Conservation (phyloP, 1,140 invertebrate species). For the Caenorhabditis inopinata region DNA sequence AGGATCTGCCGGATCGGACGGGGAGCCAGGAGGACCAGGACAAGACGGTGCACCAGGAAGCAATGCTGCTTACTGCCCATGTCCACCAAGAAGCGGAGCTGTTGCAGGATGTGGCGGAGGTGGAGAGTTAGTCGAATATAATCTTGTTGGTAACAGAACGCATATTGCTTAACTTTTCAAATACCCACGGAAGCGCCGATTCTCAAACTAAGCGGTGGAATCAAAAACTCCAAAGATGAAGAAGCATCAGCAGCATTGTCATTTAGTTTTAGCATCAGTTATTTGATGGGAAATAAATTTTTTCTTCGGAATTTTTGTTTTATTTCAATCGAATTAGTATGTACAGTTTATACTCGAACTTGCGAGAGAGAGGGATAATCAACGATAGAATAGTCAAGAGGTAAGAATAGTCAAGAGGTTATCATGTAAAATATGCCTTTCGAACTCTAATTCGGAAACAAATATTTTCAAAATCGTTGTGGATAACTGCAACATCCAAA, state of each 20-base stretch:
- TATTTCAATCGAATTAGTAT: too few relatives aligned
- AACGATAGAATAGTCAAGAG: too few relatives aligned
- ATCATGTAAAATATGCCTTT: too few relatives aligned
- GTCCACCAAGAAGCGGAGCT: conserved; percentile 30
- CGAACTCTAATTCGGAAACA: too few relatives aligned
- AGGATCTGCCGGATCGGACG: conserved; percentile 33
- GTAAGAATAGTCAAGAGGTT: too few relatives aligned
- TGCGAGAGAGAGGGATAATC: too few relatives aligned
- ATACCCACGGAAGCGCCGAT: conserved; percentile 11
- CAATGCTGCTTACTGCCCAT: conserved; percentile 41
- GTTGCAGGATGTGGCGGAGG: conserved; percentile 30
- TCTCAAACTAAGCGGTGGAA: conserved; percentile 28
- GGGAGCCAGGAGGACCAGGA: conserved; percentile 29
- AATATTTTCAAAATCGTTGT: too few relatives aligned
- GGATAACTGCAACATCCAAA: too few relatives aligned
- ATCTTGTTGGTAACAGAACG: too few relatives aligned
- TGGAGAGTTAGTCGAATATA: too few relatives aligned
- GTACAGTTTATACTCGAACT: too few relatives aligned
- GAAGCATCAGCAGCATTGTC: background rate
- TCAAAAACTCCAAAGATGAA: background rate
- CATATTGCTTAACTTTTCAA: background rate
- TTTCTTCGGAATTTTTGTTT: background rate
- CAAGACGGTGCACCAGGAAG: conserved; percentile 9
- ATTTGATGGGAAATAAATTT: conserved; percentile 9
- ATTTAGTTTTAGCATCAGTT: conserved; percentile 15